These are phyloP conservation scores for Myotis brandtii DNA, from an alignment of 2,113 vertebrate species.

Conservation along the genomic window DNA sequence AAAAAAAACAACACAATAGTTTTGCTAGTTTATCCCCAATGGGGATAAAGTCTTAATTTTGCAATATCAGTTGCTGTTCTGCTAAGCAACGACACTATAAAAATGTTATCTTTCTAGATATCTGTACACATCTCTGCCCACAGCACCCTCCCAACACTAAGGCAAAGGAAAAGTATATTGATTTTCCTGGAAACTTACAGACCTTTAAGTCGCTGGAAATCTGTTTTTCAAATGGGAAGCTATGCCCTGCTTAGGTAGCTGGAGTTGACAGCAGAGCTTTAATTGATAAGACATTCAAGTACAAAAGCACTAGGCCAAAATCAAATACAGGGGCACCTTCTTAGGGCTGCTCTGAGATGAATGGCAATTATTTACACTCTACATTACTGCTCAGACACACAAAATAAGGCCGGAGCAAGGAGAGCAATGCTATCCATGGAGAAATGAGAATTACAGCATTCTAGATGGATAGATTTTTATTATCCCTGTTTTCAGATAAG, in stretches of 20 bases:
- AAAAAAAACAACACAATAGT: neutral
- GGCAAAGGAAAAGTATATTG: neutral
- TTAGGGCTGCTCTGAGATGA: neutral
- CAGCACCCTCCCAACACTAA: neutral
- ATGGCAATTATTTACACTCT: neutral
- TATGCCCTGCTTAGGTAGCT: neutral
- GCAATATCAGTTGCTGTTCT: neutral
- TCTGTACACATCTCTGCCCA: neutral
- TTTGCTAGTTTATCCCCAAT: neutral
- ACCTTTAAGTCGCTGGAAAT: neutral
- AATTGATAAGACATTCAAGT: constrained; percentile 29
- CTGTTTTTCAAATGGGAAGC: neutral
- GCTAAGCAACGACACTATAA: neutral
- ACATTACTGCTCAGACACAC: neutral
- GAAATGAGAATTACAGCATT: neutral
- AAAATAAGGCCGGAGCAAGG: neutral
- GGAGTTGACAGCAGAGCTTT: neutral
- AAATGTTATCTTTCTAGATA: neutral
- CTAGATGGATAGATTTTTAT: neutral
- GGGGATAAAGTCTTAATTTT: neutral
- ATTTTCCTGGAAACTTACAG: constrained; percentile 1
- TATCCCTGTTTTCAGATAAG: neutral
- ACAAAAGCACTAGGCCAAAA: neutral
- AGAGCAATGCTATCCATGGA: neutral
- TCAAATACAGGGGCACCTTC: neutral